Evolutionary conservation across 2,888 invertebrate species (phyloP), one percentile per base, ranked within the genome.

Genomic region (Epirrita christyi): DNA sequence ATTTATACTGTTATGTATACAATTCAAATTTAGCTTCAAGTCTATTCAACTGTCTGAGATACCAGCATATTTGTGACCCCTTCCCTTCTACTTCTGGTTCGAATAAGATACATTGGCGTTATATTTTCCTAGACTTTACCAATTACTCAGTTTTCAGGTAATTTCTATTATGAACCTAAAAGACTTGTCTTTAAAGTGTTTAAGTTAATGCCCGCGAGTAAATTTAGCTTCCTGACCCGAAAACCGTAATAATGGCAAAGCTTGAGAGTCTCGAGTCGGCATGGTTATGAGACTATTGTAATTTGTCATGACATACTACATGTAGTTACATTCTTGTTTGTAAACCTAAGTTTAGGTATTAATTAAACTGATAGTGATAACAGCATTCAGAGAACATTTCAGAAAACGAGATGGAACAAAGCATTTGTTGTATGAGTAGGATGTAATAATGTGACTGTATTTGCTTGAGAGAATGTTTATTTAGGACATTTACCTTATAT

Each of bases 401-500:
- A 15, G 15, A 41, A n/a, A 21, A 10, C 3, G n/a, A 13, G 13
- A 10, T 41, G 21, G 21, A 41, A 21, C 5, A 21, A 40, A 41
- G 37, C 34, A 11, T 36, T 13, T 7, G 32, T 29, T 50, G 45
- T 29, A 42, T n/a, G n/a, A 27, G 4, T 21, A 40, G 51, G 47
- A 10, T 46, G 55, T 51, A 53, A 52, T 56, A 50, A 51, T 38
- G 37, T 53, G 52, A 59, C 55, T 55, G 27, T 41, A 41, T 55
- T 45, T 61, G 53, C 61, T 61, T 55, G 55, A 43, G 55, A 43
- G 13, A 43, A 48, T 76, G 70, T 77, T 77, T 70, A 72, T 64
- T 74, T 76, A 77, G 77, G 76, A 71, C 70, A 61, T 67, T 61
- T 65, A 64, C 62, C 63, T 64, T 59, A 62, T 43, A 63, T 10